Percentiles rank a stretch among this genome's conserved stretches.
phyloP scores from a whole-genome alignment of 2,888 invertebrate species.

The Rhagium mordax region DNA sequence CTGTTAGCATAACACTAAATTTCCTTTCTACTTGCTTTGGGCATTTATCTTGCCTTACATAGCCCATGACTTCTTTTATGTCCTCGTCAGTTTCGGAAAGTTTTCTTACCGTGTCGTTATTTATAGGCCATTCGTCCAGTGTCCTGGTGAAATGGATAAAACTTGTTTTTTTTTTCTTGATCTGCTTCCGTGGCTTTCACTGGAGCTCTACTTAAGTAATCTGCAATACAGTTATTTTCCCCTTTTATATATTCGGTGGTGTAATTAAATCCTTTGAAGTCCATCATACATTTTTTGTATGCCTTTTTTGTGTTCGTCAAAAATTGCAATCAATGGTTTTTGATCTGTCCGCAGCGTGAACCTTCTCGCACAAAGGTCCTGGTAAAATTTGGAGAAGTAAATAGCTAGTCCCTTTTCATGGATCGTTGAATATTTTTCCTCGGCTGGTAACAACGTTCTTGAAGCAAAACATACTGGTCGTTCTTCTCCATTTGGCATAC shows the following conservation, averaged over 20 bases:
- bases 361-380: neutral
- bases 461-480: slow-evolving; percentile 5
- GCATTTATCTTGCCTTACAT: neutral
- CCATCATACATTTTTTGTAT: neutral
- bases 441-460: neutral
- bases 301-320: neutral
- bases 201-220: neutral
- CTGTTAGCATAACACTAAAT: too few species aligned
- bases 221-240: neutral
- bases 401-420: slow-evolving; percentile 14
- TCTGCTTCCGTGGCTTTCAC: neutral
- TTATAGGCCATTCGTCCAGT: neutral
- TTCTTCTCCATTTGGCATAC: too few species aligned
- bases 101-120: neutral
- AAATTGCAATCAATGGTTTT: neutral
- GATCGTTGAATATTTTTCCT: neutral
- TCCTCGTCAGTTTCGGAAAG: neutral
- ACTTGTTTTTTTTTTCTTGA: too few species aligned
- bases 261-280: neutral
- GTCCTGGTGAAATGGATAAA: neutral
- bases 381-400: neutral
- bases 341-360: too few species aligned
- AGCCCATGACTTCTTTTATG: neutral
- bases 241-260: neutral
- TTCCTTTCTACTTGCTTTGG: too few species aligned